Conservation (phyloP, 2,888 invertebrate genomes). For the Lamellibrachia satsuma region DNA sequence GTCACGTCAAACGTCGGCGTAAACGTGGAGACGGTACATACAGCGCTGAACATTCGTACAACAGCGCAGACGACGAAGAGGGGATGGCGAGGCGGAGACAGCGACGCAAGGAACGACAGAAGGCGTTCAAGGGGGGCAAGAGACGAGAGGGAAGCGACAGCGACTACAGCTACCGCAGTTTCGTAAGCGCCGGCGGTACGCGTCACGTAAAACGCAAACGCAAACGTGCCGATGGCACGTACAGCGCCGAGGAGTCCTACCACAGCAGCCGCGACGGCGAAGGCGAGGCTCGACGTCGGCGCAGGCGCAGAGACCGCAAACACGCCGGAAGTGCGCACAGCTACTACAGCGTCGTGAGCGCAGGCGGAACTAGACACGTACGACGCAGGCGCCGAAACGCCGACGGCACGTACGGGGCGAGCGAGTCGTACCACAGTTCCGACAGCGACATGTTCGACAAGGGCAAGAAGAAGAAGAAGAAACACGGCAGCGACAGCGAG, state of each 20-base stretch:
- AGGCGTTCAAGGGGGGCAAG: slow-evolving; percentile 52
- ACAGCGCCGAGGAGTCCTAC: slow-evolving; percentile 57
- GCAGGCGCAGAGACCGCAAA: slow-evolving; percentile 57
- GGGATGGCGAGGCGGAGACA: slow-evolving; percentile 39
- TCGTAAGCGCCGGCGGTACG: slow-evolving; percentile 61
- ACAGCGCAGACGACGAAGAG: slow-evolving; percentile 51
- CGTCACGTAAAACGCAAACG: slow-evolving; percentile 55
- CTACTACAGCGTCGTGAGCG: slow-evolving; percentile 60
- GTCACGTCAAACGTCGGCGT: slow-evolving; percentile 54
- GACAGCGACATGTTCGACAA: slow-evolving; percentile 44
- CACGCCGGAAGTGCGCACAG: slow-evolving; percentile 62
- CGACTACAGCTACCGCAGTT: slow-evolving; percentile 61
- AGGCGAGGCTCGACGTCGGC: slow-evolving; percentile 56
- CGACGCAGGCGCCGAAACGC: slow-evolving; percentile 49
- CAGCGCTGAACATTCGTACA: slow-evolving; percentile 58
- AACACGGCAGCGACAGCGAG: slow-evolving; percentile 58
- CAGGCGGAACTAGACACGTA: slow-evolving; percentile 61
- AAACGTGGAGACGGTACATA: slow-evolving; percentile 61
- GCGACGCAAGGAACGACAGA: slow-evolving; percentile 46
- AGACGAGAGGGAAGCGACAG: slow-evolving; percentile 59
- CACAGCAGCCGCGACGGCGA: slow-evolving; percentile 61
- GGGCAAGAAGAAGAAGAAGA: slow-evolving; percentile 45
- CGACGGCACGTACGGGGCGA: slow-evolving; percentile 62
- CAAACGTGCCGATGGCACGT: slow-evolving; percentile 60
- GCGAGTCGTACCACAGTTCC: slow-evolving; percentile 58